These are phyloP conservation scores for Thunnus maccoyii DNA, from an alignment of 2,113 vertebrate genomes.

Conservation along the genomic window DNA sequence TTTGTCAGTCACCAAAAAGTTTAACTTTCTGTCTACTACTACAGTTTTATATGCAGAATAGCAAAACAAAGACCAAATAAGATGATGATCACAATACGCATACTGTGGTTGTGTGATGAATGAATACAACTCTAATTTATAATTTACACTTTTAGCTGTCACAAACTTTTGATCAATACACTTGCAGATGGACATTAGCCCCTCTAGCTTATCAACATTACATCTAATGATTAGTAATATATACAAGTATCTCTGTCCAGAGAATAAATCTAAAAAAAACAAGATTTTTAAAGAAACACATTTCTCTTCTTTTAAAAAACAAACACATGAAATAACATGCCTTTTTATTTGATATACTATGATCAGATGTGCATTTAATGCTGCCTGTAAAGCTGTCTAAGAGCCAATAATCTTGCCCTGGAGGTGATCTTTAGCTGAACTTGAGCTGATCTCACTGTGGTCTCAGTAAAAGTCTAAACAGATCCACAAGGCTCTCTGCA, in stretches of 20 bases:
- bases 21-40: slow-evolving; percentile 28
- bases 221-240: slow-evolving; percentile 45
- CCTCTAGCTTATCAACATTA: slow-evolving; percentile 33
- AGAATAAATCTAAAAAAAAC: slow-evolving; percentile 41
- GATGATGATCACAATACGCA: slow-evolving; percentile 1
- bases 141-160: slow-evolving; percentile 58
- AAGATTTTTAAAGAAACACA: slow-evolving; percentile 10
- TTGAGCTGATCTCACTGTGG: slow-evolving; percentile 72
- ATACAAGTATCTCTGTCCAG: slow-evolving; percentile 25
- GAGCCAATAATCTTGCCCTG: slow-evolving; percentile 76
- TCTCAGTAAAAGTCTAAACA: slow-evolving; percentile 77
- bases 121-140: slow-evolving; percentile 52
- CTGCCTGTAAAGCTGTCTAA: slow-evolving; percentile 61
- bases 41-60: slow-evolving; percentile 10
- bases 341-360: slow-evolving; percentile 59
- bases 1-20: slow-evolving; percentile 24
- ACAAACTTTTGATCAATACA: slow-evolving; percentile 59
- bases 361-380: slow-evolving; percentile 66
- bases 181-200: slow-evolving; percentile 38
- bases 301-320: slow-evolving; percentile 2
- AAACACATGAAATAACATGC: slow-evolving; percentile 22
- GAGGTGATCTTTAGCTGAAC: slow-evolving; percentile 77
- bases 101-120: slow-evolving; percentile 13
- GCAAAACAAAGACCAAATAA: slow-evolving; percentile 30
- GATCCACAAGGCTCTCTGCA: slow-evolving; percentile 74